A percentile compares a stretch with the other conserved stretches of the same genome.
Evolutionary conservation across 2,888 invertebrate genomes (phyloP).

Genomic region (Tetranychus truncatus): DNA sequence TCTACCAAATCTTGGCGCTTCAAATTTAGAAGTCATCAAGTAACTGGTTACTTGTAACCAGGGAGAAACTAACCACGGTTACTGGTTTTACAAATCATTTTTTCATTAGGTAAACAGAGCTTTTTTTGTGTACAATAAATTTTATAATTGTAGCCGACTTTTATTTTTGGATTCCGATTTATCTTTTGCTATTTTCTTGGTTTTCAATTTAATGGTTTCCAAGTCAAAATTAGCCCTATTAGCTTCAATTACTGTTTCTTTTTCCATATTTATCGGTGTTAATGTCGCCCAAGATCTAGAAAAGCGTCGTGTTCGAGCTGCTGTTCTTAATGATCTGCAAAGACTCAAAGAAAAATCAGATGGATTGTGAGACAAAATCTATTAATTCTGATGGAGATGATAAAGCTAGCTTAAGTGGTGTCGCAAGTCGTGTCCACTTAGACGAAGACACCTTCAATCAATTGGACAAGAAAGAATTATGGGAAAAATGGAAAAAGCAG

Average conservation of each 20-base stretch:
- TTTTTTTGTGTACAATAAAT: too few species aligned
- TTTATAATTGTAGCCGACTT: too few species aligned
- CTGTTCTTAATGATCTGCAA: background rate
- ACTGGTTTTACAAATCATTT: too few species aligned
- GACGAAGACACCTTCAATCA: background rate
- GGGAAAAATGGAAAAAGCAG: constrained; percentile 46
- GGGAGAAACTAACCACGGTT: too few species aligned
- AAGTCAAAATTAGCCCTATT: background rate
- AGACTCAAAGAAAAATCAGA: background rate
- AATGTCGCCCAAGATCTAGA: background rate
- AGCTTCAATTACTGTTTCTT: background rate
- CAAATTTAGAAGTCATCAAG: too few species aligned
- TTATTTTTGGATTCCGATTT: too few species aligned
- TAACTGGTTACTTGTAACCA: too few species aligned
- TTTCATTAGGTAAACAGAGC: too few species aligned
- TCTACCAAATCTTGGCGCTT: too few species aligned
- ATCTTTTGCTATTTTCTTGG: background rate
- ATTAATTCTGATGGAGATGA: background rate
- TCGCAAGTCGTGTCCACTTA: background rate
- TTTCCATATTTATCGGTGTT: background rate
- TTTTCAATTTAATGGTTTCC: background rate
- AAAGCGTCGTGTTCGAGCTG: background rate
- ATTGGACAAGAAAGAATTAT: constrained; percentile 23
- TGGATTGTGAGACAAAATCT: background rate
- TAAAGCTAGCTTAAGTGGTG: background rate